Conservation (phyloP, 2,888 invertebrate genomes). For the Tuberolachnus salignus region DNA sequence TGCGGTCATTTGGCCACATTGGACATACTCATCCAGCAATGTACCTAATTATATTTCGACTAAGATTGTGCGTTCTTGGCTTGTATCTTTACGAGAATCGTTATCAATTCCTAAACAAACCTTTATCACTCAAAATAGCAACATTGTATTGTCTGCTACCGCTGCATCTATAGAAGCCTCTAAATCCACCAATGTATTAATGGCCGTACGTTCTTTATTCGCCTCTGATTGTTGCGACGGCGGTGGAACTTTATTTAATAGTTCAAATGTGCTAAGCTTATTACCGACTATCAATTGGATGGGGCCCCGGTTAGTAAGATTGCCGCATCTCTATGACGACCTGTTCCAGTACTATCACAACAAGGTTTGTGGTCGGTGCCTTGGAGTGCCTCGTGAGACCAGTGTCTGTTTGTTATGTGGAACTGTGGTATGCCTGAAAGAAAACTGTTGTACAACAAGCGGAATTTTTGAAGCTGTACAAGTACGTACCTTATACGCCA, state of each 20-base stretch:
- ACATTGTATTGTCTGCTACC: background rate
- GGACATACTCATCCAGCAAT: background rate
- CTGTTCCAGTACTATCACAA: conserved; percentile 93
- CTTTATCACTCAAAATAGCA: background rate
- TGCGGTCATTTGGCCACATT: conserved; percentile 24
- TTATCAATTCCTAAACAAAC: background rate
- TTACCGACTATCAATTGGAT: conserved; percentile 69
- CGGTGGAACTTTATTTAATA: background rate
- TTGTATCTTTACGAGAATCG: conserved; percentile 21
- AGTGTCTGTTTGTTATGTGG: conserved; percentile 93
- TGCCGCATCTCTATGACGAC: conserved; percentile 91
- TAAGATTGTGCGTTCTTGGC: conserved; percentile 27
- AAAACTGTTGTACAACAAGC: conserved; percentile 82
- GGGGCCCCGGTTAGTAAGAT: conserved; percentile 79
- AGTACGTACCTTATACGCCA: conserved; percentile 63
- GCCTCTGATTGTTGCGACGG: conserved; percentile 24
- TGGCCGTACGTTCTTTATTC: conserved; percentile 44
- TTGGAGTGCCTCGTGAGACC: conserved; percentile 87
- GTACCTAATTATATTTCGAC: background rate
- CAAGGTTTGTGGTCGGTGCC: conserved; percentile 85
- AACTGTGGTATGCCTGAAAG: conserved; percentile 88
- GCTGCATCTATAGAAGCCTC: background rate
- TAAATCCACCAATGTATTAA: conserved; percentile 16
- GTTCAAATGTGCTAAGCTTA: background rate
- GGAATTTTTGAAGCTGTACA: conserved; percentile 85